phyloP scores from a whole-genome alignment of 2,797 vertebrate species.

The Amphiprion clarkii region DNA sequence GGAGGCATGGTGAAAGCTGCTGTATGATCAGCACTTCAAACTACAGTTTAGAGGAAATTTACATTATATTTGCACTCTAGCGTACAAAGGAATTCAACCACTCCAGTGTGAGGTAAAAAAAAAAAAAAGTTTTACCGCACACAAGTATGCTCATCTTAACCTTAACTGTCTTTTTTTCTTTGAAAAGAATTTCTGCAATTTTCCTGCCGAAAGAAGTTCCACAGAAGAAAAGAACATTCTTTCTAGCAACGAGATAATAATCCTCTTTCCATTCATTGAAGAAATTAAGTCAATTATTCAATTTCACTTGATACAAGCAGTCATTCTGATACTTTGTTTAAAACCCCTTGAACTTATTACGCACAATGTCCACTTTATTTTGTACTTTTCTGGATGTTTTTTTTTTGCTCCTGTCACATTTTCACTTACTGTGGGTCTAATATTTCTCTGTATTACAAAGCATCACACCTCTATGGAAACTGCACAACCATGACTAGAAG shows the following conservation, averaged over 20 bases:
- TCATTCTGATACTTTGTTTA: background rate
- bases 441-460: no score
- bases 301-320: background rate
- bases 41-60: slow-evolving; percentile 16
- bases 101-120: background rate
- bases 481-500: no score
- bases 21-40: slow-evolving; percentile 12
- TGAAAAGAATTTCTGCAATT: background rate
- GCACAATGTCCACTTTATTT: background rate
- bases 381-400: no score
- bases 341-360: background rate
- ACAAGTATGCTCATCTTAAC: background rate
- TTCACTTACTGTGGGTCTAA: no score
- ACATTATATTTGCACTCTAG: background rate
- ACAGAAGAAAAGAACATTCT: no score
- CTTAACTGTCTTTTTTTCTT: background rate
- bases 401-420: no score
- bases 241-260: no score
- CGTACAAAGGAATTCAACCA: background rate
- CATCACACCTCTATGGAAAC: no score
- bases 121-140: background rate
- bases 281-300: no score
- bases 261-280: no score
- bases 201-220: background rate
- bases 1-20: slow-evolving; percentile 10